phyloP scores from a whole-genome alignment of 2,797 vertebrate genomes.

The Cuniculus paca region DNA sequence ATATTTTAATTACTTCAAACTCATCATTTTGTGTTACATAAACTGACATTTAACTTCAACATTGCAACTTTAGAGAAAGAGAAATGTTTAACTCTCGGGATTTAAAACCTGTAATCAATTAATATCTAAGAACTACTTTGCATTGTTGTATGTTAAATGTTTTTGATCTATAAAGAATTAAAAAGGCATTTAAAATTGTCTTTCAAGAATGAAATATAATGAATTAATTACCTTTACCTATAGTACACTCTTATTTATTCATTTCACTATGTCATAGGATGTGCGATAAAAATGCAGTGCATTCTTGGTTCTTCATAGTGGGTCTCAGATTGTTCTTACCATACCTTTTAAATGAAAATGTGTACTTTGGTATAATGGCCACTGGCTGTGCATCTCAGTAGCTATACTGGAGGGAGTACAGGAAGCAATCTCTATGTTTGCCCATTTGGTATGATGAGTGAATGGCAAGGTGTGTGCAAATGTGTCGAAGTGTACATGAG shows the following conservation, averaged over 20 bases:
- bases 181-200: constrained; percentile 24
- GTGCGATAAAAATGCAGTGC: neutral
- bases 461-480: neutral
- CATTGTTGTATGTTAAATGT: constrained; percentile 54
- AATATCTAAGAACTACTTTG: constrained; percentile 36
- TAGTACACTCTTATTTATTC: neutral
- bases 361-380: neutral
- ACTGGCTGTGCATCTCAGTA: neutral
- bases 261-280: neutral
- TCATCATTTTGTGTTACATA: constrained; percentile 70
- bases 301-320: neutral
- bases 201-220: constrained; percentile 17
- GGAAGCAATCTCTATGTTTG: neutral
- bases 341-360: neutral
- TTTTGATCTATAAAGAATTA: constrained; percentile 30
- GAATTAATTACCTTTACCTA: constrained; percentile 27
- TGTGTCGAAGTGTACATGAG: neutral
- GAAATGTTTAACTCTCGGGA: constrained; percentile 50
- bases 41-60: neutral
- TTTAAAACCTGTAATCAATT: constrained; percentile 66
- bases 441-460: neutral
- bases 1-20: constrained; percentile 71
- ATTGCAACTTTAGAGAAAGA: constrained; percentile 4
- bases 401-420: neutral
- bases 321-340: neutral